A percentile compares a stretch with the other conserved stretches of the same genome.
Conservation (phyloP, 2,113 vertebrate species). For the Hippocampus mohnikei region DNA sequence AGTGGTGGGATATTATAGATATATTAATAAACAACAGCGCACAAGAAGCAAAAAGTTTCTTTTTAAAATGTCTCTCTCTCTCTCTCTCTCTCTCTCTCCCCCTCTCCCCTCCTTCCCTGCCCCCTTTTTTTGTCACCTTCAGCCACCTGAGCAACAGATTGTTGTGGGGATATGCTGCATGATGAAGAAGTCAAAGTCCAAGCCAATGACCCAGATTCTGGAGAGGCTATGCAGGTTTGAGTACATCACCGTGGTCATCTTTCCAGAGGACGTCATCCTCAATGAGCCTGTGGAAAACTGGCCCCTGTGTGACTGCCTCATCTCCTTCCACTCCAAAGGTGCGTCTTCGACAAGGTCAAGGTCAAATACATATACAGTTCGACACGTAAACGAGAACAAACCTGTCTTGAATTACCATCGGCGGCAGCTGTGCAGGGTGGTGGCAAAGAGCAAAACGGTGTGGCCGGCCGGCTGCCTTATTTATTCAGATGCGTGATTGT, state of each 20-base stretch:
- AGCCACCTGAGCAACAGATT: conserved; percentile 93
- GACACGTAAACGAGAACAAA: neutral
- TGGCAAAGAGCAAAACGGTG: no score
- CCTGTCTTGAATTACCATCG: no score
- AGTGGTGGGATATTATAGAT: neutral
- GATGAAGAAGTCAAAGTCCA: conserved; percentile 99
- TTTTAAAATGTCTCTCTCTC: neutral
- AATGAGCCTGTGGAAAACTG: conserved; percentile 94
- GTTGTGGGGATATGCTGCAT: conserved; percentile 97
- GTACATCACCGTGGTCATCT: conserved; percentile 95
- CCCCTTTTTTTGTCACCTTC: neutral
- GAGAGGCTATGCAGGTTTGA: conserved; percentile 96
- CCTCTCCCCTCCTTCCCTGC: neutral
- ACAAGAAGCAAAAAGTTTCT: neutral
- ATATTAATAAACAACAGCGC: neutral
- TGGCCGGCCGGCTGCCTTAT: no score
- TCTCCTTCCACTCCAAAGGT: conserved; percentile 99
- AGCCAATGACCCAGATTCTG: conserved; percentile 98
- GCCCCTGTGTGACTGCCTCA: conserved; percentile 95
- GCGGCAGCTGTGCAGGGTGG: no score
- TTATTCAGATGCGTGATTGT: no score
- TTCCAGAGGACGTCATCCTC: conserved; percentile 94
- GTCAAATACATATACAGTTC: neutral
- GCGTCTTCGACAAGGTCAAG: neutral
- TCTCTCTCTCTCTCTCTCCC: neutral